Conservation (phyloP, 2,113 vertebrate genomes). For the Pongo abelii region DNA sequence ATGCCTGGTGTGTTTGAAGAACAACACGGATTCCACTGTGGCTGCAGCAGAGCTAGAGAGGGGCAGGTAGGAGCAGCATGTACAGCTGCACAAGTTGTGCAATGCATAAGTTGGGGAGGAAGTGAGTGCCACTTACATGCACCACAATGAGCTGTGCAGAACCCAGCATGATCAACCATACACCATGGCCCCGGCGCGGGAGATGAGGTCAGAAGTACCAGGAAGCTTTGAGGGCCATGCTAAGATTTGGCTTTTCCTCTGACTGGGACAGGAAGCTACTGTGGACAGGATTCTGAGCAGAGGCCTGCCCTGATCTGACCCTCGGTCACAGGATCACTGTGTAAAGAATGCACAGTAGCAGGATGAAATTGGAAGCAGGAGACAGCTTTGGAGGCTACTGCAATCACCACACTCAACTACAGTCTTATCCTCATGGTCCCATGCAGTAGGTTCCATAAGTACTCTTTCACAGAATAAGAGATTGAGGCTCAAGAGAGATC, state of each 20-base stretch:
- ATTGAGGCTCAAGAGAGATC: background rate
- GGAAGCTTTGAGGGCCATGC: background rate
- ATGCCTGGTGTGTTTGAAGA: background rate
- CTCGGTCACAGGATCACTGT: background rate
- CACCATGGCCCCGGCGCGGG: background rate
- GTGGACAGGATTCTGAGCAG: background rate
- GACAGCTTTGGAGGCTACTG: background rate
- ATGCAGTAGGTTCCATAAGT: background rate
- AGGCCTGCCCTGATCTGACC: background rate
- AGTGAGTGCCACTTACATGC: background rate
- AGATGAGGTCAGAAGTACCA: background rate
- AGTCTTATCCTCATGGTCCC: background rate
- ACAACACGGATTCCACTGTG: background rate
- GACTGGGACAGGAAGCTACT: constrained; percentile 15
- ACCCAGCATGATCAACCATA: background rate
- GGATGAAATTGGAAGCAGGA: background rate
- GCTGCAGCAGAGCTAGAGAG: background rate
- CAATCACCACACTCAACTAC: background rate
- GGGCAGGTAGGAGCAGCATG: background rate
- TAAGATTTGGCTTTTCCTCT: constrained; percentile 31
- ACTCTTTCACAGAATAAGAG: background rate
- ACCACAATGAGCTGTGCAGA: background rate
- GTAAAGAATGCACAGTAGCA: background rate
- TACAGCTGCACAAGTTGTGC: background rate
- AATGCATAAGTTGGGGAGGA: background rate